phyloP scores from a whole-genome alignment of 2,888 invertebrate species.

The Pyrocoelia pectoralis region DNA sequence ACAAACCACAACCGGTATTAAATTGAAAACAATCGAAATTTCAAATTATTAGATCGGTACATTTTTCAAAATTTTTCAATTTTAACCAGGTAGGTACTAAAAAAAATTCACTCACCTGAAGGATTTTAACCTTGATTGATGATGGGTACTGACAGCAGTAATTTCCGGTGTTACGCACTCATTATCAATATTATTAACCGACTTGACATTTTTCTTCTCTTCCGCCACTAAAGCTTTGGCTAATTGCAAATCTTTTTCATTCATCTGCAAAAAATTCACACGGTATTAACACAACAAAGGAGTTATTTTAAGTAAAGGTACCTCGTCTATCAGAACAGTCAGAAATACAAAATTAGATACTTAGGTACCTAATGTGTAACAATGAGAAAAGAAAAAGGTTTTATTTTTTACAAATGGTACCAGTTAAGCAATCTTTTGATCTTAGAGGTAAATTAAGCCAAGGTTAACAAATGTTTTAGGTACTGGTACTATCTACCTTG shows the following conservation, averaged over 20 bases:
- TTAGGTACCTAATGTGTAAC: no score
- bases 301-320: no score
- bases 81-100: no score
- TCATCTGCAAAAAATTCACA: conserved; percentile 67
- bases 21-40: background rate
- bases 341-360: background rate
- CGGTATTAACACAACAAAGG: no score
- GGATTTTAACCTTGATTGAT: conserved; percentile 45
- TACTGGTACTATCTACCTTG: background rate
- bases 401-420: background rate
- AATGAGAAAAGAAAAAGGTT: background rate
- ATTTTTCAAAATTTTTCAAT: no score
- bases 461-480: background rate
- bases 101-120: conserved; percentile 53
- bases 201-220: conserved; percentile 59
- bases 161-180: background rate
- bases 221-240: conserved; percentile 76
- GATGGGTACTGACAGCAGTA: background rate
- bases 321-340: no score
- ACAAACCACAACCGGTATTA: no score
- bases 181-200: background rate
- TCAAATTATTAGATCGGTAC: no score
- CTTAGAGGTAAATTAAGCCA: background rate
- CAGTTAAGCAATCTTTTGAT: background rate
- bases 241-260: conserved; percentile 76